Base-by-base conservation (phyloP, 2,888 invertebrate genomes). In the Standfussiana lucernea region DNA sequence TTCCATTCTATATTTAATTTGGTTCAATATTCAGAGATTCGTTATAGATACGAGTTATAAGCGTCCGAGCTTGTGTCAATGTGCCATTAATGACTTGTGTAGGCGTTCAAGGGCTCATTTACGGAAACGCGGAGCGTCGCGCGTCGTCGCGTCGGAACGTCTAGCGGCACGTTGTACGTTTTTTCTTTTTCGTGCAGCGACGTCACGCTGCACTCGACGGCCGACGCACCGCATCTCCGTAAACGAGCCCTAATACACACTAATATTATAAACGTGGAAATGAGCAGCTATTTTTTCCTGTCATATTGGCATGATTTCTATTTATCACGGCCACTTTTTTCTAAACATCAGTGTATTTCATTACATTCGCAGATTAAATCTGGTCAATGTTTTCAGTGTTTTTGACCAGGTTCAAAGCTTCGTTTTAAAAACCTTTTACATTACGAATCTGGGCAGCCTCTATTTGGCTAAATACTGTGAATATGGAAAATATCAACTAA, bases 401-500 rank as follows among this genome's bases (percentile, higher is more conserved):
- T 77, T 28, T 37, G 21, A 35, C 21, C 28, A 40, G 40, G 50
- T 50, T 18, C 6, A 61, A 37, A 50, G 50, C 2, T 35, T 35
- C 11, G 24, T 28, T 70, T 66, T 28, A 10, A 35, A 56, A 59
- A 40, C 13, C 15, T 42, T 70, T 72, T 32, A 50, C 18, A 37
- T 67, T 66, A 37, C 18, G 64, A 35, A 15, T 28, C 32, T 42
- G 1, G 13, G 10, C n/a, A n/a, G 37, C 35, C 75, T 61, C 35
- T 66, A 47, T 72, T 18, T 68, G 62, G 56, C 66, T 83, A 79
- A 81, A 72, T 79, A 76, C 68, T 72, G 56, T 75, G 59, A 79
- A 72, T 67, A 74, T 75, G 80, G 75, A 75, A 74, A 76, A 85
- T 82, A 82, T 71, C 71, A 80, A 71, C 73, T 69, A 77, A 80